A percentile compares a stretch with the other conserved stretches of the same genome.
Conservation (phyloP, 2,113 vertebrate genomes). For the Saguinus imperator region DNA sequence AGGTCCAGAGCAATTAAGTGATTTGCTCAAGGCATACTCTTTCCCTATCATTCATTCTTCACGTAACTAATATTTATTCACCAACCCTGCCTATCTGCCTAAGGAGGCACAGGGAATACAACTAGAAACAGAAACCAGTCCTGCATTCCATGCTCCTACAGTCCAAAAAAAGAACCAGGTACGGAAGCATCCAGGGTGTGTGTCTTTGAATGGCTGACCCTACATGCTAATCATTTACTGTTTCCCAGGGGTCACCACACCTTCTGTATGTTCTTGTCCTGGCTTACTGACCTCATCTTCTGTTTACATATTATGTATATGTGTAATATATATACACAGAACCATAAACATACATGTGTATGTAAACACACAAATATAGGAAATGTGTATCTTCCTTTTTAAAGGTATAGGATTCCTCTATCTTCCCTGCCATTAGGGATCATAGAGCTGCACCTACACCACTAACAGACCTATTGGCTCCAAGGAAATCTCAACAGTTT, state of each 20-base stretch:
- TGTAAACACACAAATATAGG: background rate
- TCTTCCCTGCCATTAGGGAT: background rate
- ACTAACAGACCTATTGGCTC: background rate
- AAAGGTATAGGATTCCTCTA: background rate
- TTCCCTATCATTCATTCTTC: slow-evolving; percentile 24
- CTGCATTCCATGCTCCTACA: background rate
- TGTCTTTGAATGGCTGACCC: background rate
- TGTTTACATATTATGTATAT: background rate
- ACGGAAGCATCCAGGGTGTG: background rate
- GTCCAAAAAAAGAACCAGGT: background rate
- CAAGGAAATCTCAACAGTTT: background rate
- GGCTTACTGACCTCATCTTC: background rate
- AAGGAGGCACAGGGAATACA: background rate
- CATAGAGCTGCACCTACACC: background rate
- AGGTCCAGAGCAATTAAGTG: background rate
- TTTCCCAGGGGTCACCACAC: background rate
- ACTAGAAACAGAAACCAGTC: background rate
- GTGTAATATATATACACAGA: background rate
- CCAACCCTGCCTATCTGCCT: background rate
- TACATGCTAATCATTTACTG: background rate
- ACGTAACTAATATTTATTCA: slow-evolving; percentile 35
- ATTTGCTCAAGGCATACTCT: background rate
- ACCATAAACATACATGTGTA: background rate
- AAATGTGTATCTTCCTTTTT: background rate
- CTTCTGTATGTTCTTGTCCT: background rate